Evolutionary conservation across 2,888 invertebrate species (phyloP), one percentile per base, ranked within the genome.

Genomic region (Iselma pallidipennis): DNA sequence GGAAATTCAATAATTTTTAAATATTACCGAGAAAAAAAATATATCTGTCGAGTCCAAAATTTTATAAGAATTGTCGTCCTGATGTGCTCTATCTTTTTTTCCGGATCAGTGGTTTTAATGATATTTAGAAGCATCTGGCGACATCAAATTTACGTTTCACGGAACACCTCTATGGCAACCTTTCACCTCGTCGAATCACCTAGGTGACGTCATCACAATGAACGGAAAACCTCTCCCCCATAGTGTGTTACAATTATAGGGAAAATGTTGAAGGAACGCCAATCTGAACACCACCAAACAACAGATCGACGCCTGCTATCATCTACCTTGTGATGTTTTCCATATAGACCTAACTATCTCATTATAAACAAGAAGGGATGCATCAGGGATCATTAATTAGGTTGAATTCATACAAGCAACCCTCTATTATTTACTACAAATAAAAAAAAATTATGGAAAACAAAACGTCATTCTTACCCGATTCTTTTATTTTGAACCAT

Each of bases 111-210:
- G 63, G 25, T 55, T 60, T 53, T 66, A 66, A 66, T 66, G 63
- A 66, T 65, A 65, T 65, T 65, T 65, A 62, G 62, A 65, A 59
- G 65, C 69, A 71, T 70, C 70, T 70, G 69, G 63, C 66, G 69
- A 66, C 63, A 65, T 61, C 64, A 55, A 59, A 61, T 66, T 66
- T 67, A 71, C 70, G 70, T 69, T 67, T 71, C 66, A 77, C 68
- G 71, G 77, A 71, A 71, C 78, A 79, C 76, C 72, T 74, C 78
- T 78, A 78, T 80, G 76, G 80, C 80, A 80, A 80, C 79, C 74
- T 78, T 77, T 77, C 77, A 76, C 76, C 77, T 74, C 73, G 71
- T 60, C 71, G 63, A 67, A 74, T 80, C 77, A 76, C 78, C 79
- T 76, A 74, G 79, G 78, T 75, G 78, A 77, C 74, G 65, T 64